phyloP scores from a whole-genome alignment of 2,797 vertebrate genomes.

The Gouania willdenowi region DNA sequence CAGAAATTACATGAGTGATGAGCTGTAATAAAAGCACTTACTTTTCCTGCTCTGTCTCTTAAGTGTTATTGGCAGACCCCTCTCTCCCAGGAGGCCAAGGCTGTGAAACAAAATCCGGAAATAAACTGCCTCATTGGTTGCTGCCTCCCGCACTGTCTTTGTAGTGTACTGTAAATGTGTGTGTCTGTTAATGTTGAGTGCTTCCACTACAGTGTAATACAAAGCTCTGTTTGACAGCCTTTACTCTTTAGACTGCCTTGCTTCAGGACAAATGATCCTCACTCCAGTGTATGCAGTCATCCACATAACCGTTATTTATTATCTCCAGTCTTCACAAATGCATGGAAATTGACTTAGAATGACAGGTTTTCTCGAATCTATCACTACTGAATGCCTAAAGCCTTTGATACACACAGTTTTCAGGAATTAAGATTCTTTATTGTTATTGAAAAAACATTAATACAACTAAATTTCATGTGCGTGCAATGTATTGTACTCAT shows the following conservation, averaged over 20 bases:
- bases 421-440: no score
- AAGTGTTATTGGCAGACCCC: conserved; percentile 83
- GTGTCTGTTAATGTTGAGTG: conserved; percentile 35
- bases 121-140: conserved; percentile 78
- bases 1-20: conserved; percentile 95
- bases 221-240: conserved; percentile 61
- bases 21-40: conserved; percentile 87
- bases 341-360: conserved; percentile 14
- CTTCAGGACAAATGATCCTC: conserved; percentile 60
- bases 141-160: conserved; percentile 63
- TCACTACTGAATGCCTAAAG: no score
- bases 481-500: no score
- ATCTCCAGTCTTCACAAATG: conserved; percentile 37
- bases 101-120: conserved; percentile 79
- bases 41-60: conserved; percentile 79
- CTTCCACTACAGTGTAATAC: conserved; percentile 42
- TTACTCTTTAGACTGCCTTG: conserved; percentile 52
- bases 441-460: no score
- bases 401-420: no score
- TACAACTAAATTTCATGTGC: no score
- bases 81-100: conserved; percentile 75
- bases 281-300: conserved; percentile 50
- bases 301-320: conserved; percentile 43
- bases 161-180: conserved; percentile 37
- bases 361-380: no score